Evolutionary conservation across 2,797 vertebrate genomes (phyloP).

Genomic region (Acipenser ruthenus): DNA sequence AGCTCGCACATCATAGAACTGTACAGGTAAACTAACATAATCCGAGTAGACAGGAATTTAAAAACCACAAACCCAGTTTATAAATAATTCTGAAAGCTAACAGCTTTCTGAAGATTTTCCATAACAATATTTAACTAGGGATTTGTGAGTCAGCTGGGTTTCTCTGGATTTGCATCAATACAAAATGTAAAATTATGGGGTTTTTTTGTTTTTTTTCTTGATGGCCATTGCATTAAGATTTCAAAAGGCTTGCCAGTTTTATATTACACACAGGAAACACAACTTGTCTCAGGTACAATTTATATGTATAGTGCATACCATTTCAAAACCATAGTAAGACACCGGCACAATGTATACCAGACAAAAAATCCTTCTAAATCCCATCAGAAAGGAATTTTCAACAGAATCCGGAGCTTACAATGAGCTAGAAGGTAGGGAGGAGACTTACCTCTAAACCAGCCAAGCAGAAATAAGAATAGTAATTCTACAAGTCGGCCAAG

Average conservation of each 20-base stretch:
- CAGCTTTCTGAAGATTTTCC: constrained; percentile 25
- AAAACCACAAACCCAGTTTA: constrained; percentile 66
- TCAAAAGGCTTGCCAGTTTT: too few species aligned
- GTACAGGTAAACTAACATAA: constrained; percentile 63
- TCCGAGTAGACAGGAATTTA: constrained; percentile 72
- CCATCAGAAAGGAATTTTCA: constrained; percentile 41
- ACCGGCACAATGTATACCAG: constrained; percentile 40
- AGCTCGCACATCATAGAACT: neutral
- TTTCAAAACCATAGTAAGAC: constrained; percentile 48
- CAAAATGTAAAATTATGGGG: neutral
- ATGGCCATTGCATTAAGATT: constrained; percentile 20
- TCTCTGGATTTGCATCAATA: neutral
- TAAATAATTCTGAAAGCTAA: constrained; percentile 80
- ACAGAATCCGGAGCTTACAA: constrained; percentile 58
- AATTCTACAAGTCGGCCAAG: constrained; percentile 60
- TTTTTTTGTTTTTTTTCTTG: neutral
- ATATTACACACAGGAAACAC: too few species aligned
- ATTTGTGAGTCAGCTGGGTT: neutral
- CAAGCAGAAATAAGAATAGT: constrained; percentile 62
- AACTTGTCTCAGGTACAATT: constrained; percentile 36
- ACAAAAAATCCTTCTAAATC: constrained; percentile 40
- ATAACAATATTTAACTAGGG: constrained; percentile 4
- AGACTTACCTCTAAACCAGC: constrained; percentile 63
- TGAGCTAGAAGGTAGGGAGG: constrained; percentile 57
- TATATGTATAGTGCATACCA: constrained; percentile 24